Evolutionary conservation across 2,888 invertebrate species (phyloP).

Genomic region (Cantharis rustica): DNA sequence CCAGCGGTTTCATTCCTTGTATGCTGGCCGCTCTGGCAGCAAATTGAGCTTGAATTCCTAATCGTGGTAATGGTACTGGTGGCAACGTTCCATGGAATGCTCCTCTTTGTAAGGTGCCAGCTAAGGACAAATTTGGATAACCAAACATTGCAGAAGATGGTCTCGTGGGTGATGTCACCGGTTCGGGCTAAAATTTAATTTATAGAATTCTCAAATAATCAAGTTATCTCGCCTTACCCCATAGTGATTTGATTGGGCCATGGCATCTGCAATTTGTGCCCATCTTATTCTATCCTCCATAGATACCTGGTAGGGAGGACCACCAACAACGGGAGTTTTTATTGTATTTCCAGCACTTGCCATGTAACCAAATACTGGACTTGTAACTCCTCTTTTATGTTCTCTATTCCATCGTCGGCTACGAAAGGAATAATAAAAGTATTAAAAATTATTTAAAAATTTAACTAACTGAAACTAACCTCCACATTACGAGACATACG

Average conservation of each 20-base stretch:
- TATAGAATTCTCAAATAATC: background rate
- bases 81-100: constrained; percentile 63
- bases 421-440: constrained; percentile 35
- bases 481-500: constrained; percentile 89
- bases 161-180: constrained; percentile 70
- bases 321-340: constrained; percentile 74
- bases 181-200: constrained; percentile 65
- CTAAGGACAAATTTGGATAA: constrained; percentile 66
- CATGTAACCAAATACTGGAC: constrained; percentile 88
- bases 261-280: constrained; percentile 89
- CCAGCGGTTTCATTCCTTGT: constrained; percentile 55
- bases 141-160: constrained; percentile 86
- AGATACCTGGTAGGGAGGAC: constrained; percentile 78
- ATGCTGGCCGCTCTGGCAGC: constrained; percentile 49
- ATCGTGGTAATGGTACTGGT: constrained; percentile 74
- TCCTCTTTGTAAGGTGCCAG: constrained; percentile 55
- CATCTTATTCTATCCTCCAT: constrained; percentile 82
- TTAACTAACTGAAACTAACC: constrained; percentile 59
- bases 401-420: constrained; percentile 90
- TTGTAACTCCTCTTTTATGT: constrained; percentile 79
- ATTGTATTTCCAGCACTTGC: constrained; percentile 70
- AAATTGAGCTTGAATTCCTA: constrained; percentile 58
- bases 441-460: background rate
- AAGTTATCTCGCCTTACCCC: constrained; percentile 64
- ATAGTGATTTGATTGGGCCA: constrained; percentile 84